phyloP scores from a whole-genome alignment of 2,888 invertebrate species.

The Andrena camellia region DNA sequence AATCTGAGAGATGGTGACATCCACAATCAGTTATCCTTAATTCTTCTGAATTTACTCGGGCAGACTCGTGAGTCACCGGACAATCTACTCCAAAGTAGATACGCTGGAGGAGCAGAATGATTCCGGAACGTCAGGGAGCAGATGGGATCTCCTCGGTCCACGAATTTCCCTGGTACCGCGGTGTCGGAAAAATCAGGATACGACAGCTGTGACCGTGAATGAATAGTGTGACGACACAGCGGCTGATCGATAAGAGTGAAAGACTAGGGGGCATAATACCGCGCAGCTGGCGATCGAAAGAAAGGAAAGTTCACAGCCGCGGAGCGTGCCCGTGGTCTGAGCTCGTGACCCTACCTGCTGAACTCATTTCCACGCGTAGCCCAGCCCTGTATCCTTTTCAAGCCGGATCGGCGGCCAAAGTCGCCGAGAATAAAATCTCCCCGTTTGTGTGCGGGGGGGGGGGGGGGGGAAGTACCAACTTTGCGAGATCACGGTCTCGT shows the following conservation, averaged over 20 bases:
- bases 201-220: constrained; percentile 63
- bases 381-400: not conserved
- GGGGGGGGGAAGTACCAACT: too few species aligned
- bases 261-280: constrained; percentile 61
- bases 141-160: not conserved
- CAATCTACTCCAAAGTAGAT: too few species aligned
- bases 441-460: too few species aligned
- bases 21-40: too few species aligned
- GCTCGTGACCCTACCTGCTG: constrained; percentile 56
- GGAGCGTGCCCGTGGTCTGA: constrained; percentile 37
- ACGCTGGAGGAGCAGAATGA: too few species aligned
- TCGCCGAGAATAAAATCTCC: too few species aligned
- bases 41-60: too few species aligned
- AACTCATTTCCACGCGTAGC: constrained; percentile 48
- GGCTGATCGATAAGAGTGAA: constrained; percentile 59
- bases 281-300: constrained; percentile 67
- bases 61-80: too few species aligned
- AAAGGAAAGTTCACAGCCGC: constrained; percentile 61
- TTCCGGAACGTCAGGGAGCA: not conserved
- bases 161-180: constrained; percentile 17
- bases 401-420: not conserved
- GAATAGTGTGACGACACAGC: constrained; percentile 62
- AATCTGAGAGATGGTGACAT: too few species aligned
- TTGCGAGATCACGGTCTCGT: too few species aligned
- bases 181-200: constrained; percentile 51